These are phyloP conservation scores for Cryptops parisi DNA, from an alignment of 2,888 invertebrate species.

Conservation along the genomic window DNA sequence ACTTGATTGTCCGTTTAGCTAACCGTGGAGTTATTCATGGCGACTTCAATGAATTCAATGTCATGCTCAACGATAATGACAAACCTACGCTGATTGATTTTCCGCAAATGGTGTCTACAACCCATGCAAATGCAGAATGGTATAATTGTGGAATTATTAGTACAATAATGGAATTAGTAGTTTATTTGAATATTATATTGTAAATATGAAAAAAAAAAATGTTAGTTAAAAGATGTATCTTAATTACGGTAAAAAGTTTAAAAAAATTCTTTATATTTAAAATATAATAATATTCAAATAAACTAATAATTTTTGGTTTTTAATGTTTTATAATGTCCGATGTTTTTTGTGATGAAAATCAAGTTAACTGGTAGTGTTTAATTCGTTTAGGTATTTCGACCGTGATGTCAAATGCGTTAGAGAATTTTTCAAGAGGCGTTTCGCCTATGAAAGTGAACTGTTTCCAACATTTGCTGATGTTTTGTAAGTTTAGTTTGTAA, in stretches of 20 bases:
- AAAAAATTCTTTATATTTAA: too few relatives aligned
- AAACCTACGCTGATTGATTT: conserved; percentile 88
- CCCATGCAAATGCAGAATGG: conserved; percentile 76
- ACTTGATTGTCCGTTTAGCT: conserved; percentile 73
- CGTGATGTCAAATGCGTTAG: conserved; percentile 86
- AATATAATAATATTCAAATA: too few relatives aligned
- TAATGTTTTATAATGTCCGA: too few relatives aligned
- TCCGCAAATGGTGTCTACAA: conserved; percentile 96
- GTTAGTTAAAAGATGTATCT: too few relatives aligned
- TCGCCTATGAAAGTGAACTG: conserved; percentile 70
- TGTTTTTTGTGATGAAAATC: too few relatives aligned
- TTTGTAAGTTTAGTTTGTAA: conserved; percentile 31
- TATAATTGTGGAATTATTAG: conserved; percentile 35
- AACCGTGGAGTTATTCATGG: conserved; percentile 95
- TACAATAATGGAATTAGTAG: too few relatives aligned
- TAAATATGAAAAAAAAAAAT: too few relatives aligned
- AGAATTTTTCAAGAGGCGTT: conserved; percentile 79
- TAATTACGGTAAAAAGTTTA: too few relatives aligned
- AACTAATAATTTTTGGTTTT: background rate
- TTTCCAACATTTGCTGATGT: conserved; percentile 60
- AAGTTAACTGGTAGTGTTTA: too few relatives aligned
- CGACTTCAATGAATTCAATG: conserved; percentile 98
- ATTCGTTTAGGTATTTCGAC: conserved; percentile 87
- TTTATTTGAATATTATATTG: too few relatives aligned
- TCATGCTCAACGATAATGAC: conserved; percentile 64